Base-by-base conservation (phyloP, 1,140 invertebrate genomes). In the Odontomachus brunneus region DNA sequence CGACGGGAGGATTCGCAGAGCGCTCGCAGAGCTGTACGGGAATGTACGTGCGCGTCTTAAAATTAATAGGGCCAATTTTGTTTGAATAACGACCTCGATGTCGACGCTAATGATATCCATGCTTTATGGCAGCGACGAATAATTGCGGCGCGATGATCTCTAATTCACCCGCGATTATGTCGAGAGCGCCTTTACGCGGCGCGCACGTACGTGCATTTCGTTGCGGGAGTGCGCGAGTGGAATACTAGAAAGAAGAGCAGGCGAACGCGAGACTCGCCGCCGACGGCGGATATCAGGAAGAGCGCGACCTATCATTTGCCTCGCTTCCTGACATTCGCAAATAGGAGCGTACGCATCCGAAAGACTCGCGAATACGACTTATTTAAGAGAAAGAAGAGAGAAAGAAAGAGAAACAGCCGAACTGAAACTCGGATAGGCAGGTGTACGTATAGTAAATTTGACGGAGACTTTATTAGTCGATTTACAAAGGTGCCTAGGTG, bases 81-180 rank as follows among this genome's bases (percentile, higher is more conserved):
- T 80, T 80, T 71, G 75, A 80, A 44, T 59, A 71, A 59, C 62
- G 65, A n/a, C 59, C n/a, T 12, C 44, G 69, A 71, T 57, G 38
- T 17, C 59, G 19, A 1, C 29, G 59, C 48, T 75, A 63, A 82
- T 51, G 38, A 49, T 12, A 24, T 78, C 73, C 74, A 66, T 65
- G 53, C 38, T 83, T 78, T 51, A 67, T 51, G 44, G 12, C 62
- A 33, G 38, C 24, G 38, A 57, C 48, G 19, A 83, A 66, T 83
- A 83, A 83, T 83, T 67, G 73, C 60, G 14, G 33, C 22, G 24
- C 59, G 72, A 82, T 74, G 51, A 83, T 78, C 82, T 75, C 63
- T 59, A 75, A 57, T 83, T 66, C 60, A 49, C 14, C 29, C 51
- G 82, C n/a, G 53, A 78, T 83, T 83, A 83, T 60, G 59, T 83